phyloP scores from a whole-genome alignment of 1,140 invertebrate species.

The Brachionus angularis region DNA sequence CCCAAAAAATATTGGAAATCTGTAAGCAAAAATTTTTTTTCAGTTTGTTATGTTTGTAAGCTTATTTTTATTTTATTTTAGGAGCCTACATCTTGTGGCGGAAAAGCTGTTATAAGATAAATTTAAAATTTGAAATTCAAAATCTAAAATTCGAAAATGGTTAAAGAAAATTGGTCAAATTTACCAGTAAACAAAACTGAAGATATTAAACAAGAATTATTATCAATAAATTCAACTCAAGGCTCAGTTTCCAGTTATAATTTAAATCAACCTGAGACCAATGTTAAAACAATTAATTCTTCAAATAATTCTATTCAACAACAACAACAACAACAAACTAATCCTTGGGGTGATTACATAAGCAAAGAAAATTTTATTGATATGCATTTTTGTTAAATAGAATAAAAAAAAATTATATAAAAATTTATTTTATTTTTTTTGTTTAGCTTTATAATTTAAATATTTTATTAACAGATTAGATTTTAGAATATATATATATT shows the following conservation, averaged over 20 bases:
- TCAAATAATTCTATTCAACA: too few species aligned
- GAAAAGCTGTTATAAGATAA: conserved; percentile 44
- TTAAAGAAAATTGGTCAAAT: conserved; percentile 31
- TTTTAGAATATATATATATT: too few species aligned
- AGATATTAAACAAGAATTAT: too few species aligned
- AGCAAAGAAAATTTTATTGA: conserved; percentile 36
- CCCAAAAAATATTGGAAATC: conserved; percentile 43
- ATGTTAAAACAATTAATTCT: too few species aligned
- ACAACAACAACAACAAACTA: too few species aligned
- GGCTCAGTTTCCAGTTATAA: too few species aligned
- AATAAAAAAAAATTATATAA: conserved; percentile 11
- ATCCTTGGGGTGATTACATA: conserved; percentile 40
- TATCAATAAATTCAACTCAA: too few species aligned
- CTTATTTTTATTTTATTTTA: conserved; percentile 11
- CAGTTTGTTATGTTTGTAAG: too few species aligned
- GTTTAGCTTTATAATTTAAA: conserved; percentile 8
- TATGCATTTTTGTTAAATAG: conserved; percentile 40
- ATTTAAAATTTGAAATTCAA: not conserved
- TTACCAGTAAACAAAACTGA: too few species aligned
- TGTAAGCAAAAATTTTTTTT: conserved; percentile 18
- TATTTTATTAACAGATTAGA: conserved; percentile 31
- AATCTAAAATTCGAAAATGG: not conserved
- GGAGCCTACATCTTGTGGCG: conserved; percentile 42
- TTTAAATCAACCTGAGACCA: too few species aligned
- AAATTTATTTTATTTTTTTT: not conserved